Evolutionary conservation across 2,888 invertebrate genomes (phyloP).

Genomic region (Pimpla rufipes): DNA sequence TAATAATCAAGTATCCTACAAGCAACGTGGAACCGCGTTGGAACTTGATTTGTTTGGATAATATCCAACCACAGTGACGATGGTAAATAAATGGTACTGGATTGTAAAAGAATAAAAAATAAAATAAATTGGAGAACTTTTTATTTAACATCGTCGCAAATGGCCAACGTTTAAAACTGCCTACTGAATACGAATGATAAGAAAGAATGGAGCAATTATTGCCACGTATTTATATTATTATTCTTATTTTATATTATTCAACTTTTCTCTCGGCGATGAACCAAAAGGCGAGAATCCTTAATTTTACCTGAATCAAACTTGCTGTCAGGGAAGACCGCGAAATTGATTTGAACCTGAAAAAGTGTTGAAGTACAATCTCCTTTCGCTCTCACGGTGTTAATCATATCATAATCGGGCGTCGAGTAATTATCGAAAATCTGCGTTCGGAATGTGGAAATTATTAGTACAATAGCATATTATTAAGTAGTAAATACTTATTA

Average conservation of each 20-base stretch:
- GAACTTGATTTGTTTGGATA: conserved; percentile 47
- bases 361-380: conserved; percentile 79
- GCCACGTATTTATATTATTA: conserved; percentile 57
- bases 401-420: conserved; percentile 47
- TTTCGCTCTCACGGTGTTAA: conserved; percentile 47
- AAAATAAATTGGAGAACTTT: not conserved
- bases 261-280: conserved; percentile 79
- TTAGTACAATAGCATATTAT: conserved; percentile 45
- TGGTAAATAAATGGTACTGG: conserved; percentile 41
- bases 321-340: conserved; percentile 84
- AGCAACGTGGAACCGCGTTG: conserved; percentile 61
- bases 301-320: conserved; percentile 84
- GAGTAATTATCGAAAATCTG: conserved; percentile 47
- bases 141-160: conserved; percentile 42
- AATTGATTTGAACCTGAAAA: conserved; percentile 85
- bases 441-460: conserved; percentile 47
- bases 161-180: conserved; percentile 35
- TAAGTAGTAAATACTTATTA: conserved; percentile 42
- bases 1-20: conserved; percentile 62
- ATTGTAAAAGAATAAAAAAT: not conserved
- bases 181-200: conserved; percentile 58
- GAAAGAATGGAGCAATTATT: conserved; percentile 56
- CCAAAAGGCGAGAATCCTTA: conserved; percentile 78
- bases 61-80: conserved; percentile 36
- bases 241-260: conserved; percentile 45